Conservation (phyloP, 2,113 vertebrate species). For the Strix aluco region DNA sequence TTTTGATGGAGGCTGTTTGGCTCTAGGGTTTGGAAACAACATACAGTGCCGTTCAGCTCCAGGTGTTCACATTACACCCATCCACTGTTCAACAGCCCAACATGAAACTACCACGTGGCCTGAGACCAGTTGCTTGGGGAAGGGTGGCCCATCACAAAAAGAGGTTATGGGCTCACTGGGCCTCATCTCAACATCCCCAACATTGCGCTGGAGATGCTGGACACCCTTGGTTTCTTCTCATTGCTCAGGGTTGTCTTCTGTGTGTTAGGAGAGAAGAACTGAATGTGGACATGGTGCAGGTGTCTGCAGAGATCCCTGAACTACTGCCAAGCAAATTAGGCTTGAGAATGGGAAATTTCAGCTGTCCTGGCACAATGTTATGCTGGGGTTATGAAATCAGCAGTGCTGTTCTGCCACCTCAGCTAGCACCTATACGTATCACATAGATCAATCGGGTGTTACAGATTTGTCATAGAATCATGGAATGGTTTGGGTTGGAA, state of each 20-base stretch:
- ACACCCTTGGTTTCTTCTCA: background rate
- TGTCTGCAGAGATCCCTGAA: background rate
- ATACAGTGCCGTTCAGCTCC: background rate
- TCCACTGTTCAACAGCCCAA: background rate
- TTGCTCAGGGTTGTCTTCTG: background rate
- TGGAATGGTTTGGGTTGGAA: background rate
- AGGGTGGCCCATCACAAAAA: too few species aligned
- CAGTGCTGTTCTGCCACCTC: background rate
- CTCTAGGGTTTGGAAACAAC: background rate
- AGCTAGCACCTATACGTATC: fast-evolving
- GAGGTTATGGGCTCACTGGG: background rate
- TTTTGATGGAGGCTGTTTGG: background rate
- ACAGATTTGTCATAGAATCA: background rate
- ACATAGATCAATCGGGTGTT: too few species aligned
- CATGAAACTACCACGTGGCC: background rate
- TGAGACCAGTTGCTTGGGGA: background rate
- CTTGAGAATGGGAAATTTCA: background rate
- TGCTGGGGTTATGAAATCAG: background rate
- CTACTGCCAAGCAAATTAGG: background rate
- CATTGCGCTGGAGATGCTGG: background rate
- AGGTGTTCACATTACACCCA: background rate
- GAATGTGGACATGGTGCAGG: background rate
- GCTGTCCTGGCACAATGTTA: too few species aligned
- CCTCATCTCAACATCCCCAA: background rate
- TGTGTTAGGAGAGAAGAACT: background rate